Conservation (phyloP, 30 jellyfish, hydroid and myxozoan genomes). For the Aurelia sp. region DNA sequence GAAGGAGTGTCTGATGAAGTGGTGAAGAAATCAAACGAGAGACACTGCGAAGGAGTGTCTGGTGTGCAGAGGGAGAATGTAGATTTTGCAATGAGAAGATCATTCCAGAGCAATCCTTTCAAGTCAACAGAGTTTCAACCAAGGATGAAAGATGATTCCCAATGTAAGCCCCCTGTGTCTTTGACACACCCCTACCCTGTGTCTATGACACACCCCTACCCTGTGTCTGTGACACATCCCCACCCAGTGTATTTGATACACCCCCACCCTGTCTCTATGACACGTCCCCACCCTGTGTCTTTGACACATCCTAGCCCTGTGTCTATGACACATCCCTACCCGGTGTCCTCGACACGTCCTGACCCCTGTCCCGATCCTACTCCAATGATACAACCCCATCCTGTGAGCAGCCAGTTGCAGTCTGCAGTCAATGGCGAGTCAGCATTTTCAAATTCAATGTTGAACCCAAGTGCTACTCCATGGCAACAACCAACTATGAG, state of each 20-base stretch:
- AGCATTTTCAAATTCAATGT: neutral
- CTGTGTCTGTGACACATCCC: neutral
- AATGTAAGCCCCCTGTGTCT: neutral
- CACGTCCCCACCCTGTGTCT: no score
- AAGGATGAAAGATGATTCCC: conserved; percentile 1
- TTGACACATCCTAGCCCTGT: no score
- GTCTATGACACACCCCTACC: no score
- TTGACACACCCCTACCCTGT: no score
- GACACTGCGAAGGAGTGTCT: no score
- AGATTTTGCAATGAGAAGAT: neutral
- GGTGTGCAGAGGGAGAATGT: neutral
- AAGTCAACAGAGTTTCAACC: neutral
- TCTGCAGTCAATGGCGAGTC: conserved; percentile 2
- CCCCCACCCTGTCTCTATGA: no score
- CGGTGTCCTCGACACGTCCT: no score
- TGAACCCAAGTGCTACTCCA: conserved; percentile 7
- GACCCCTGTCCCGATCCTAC: neutral
- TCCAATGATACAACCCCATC: neutral
- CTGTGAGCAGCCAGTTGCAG: conserved; percentile 29
- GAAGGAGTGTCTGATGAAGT: no score
- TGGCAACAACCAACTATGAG: neutral
- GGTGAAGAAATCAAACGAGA: no score
- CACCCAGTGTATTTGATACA: no score
- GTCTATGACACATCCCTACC: no score
- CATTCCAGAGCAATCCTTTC: no score